Evolutionary conservation across 1,140 invertebrate species (phyloP), one percentile per base, ranked within the genome.

Genomic region (Medauroidea extradentata): DNA sequence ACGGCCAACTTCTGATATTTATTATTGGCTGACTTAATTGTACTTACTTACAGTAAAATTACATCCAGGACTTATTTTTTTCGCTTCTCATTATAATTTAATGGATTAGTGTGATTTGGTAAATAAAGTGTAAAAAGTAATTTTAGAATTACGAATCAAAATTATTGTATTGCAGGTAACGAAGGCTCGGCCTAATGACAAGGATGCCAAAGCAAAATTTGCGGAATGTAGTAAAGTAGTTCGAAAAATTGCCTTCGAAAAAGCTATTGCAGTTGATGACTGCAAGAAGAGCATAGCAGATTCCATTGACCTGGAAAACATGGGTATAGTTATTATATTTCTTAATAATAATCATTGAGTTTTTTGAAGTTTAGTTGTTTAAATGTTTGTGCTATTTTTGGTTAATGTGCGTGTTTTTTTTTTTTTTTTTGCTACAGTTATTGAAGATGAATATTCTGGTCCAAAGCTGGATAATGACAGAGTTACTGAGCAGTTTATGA

Each of bases 221-320:
- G 85, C 81, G 39, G 96, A 99, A 79, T 99, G 97, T 77, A 89
- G 86, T 73, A 99, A 99, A 81, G 94, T 99, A 70, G 90, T 98
- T 2, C 93, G 90, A 73, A 89, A 90, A 78, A 82, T 93, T 62
- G 93, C 94, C 1, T 99, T 99, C 79, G 91, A 97, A 74, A 95
- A 94, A 77, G 98, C 98, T 1, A 99, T 99, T 69, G 85, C 94
- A 11, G 88, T 94, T 2, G 94, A 99, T 66, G 90, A 95, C 60
- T 84, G 85, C 24, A 89, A 88, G 69, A 93, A 90, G 66, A 88
- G 86, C 69, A 83, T 98, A 62, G 86, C 91, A 4, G 93, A 96
- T 59, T 78, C 81, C 60, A 89, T 98, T 63, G 88, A 98, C 74
- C 76, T 97, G 66, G 93, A 96, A 69, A 81, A 83, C 53, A 96